These are phyloP conservation scores for Melanotus villosus DNA, from an alignment of 2,888 invertebrate species.

Conservation along the genomic window DNA sequence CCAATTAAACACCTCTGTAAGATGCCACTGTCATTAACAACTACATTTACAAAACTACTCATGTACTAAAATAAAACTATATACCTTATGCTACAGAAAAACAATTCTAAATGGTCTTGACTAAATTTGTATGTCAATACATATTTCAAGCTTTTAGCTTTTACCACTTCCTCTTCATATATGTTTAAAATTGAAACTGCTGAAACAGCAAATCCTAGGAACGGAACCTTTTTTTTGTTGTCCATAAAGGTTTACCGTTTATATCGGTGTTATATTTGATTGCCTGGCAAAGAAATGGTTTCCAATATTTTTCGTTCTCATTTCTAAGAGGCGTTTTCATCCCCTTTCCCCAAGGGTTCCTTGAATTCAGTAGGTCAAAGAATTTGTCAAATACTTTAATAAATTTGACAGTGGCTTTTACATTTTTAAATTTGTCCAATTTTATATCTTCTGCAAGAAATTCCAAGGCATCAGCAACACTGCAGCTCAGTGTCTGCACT, in stretches of 20 bases:
- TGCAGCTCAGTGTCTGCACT: slow-evolving; percentile 51
- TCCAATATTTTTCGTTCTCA: not conserved
- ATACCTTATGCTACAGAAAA: too few species aligned
- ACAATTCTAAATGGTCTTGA: not conserved
- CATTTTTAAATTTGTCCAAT: not conserved
- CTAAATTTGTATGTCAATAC: not conserved
- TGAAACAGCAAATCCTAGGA: not conserved
- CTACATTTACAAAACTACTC: too few species aligned
- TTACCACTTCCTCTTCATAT: not conserved
- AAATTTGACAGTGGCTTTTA: not conserved
- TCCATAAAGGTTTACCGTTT: not conserved
- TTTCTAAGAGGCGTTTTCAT: not conserved
- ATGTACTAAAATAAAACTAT: too few species aligned
- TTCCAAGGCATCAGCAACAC: slow-evolving; percentile 28
- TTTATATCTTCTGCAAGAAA: too few species aligned
- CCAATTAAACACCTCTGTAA: too few species aligned
- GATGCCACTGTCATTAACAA: too few species aligned
- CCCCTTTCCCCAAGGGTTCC: not conserved
- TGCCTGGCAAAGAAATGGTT: not conserved
- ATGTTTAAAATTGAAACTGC: too few species aligned
- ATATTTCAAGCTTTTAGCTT: not conserved
- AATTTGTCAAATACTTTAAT: not conserved
- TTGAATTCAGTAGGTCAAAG: not conserved
- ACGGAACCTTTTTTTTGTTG: not conserved
- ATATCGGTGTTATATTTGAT: not conserved